Evolutionary conservation across 2,797 vertebrate genomes (phyloP), one percentile per base, ranked within the genome.

Genomic region (Rhynchonycteris naso): DNA sequence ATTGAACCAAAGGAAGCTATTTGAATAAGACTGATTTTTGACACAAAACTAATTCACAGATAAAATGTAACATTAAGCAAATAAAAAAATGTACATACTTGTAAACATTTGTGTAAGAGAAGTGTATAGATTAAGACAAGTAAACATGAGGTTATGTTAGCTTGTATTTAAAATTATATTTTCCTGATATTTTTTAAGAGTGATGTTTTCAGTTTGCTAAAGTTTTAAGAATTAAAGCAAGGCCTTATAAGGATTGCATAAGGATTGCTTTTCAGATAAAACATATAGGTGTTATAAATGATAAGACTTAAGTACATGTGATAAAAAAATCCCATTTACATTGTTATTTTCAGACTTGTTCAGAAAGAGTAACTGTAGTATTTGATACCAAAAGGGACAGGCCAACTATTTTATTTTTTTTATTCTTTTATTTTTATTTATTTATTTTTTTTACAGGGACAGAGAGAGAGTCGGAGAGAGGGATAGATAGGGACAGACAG

Each of bases 41-140:
- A 85, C 12, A 80, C 26, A 86, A 30, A 91, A 86, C 54, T 72
- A 59, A 91, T 88, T 91, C 28, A 76, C 30, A 78, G 18, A 52
- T 18, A 89, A 65, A 72, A 56, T n/a, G 7, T 69, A 89, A 85
- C 28, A 65, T 68, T 66, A 88, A 88, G 58, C 76, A 74, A 76
- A 61, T 72, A 92, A 50, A 50, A 61, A 95, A 86, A 52, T 54
- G 13, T 65, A 33, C 54, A 72, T 87, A 78, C 65, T 92, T 84
- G 43, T 38, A 93, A 84, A 79, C 26, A 61, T 43, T 92, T 95
- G 21, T 91, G 24, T 92, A 66, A 88, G 79, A 61, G 63, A 69
- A 71, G 19, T 71, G 9, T 76, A 76, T 81, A 71, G 35, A 30
- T 89, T 65, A 87, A 90, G 72, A 76, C 26, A 83, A 69, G 35